Conservation (phyloP, 2,113 vertebrate species). For the Scolopax mira region DNA sequence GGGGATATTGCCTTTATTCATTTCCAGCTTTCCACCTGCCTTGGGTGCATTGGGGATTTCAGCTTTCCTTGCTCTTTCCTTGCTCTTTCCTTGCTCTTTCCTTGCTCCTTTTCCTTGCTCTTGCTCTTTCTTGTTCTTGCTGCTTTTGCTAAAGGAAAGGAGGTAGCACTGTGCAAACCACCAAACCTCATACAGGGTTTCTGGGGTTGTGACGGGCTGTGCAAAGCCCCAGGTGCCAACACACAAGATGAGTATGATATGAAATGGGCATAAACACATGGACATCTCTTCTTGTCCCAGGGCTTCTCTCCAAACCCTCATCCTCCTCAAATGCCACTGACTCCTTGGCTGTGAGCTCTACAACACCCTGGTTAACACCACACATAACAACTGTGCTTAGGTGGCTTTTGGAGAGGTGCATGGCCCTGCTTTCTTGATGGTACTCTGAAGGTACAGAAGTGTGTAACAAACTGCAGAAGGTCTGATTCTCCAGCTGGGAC, state of each 20-base stretch:
- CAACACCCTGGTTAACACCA: not conserved
- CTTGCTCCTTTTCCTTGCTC: not conserved
- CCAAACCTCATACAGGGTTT: not conserved
- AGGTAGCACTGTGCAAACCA: not conserved
- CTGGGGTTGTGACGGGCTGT: not conserved
- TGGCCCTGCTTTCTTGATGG: not conserved
- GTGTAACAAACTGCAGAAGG: not conserved
- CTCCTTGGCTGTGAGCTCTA: not conserved
- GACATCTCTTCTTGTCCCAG: not conserved
- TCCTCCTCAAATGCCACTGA: not conserved
- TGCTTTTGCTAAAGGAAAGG: not conserved
- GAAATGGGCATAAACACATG: not conserved
- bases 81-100: not conserved
- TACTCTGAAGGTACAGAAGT: not conserved
- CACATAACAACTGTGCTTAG: fast-evolving
- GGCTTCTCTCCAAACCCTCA: not conserved
- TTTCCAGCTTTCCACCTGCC: not conserved
- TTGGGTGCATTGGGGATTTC: not conserved
- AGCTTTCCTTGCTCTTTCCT: not conserved
- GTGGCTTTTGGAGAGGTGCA: not conserved
- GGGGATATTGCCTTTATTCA: not conserved
- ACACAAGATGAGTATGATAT: fast-evolving
- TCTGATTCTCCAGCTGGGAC: not conserved
- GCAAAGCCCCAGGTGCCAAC: not conserved
- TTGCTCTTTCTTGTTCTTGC: not conserved